A percentile compares a stretch with the other conserved stretches of the same genome.
Conservation (phyloP, 1,140 invertebrate species). For the Brachionus manjavacas region DNA sequence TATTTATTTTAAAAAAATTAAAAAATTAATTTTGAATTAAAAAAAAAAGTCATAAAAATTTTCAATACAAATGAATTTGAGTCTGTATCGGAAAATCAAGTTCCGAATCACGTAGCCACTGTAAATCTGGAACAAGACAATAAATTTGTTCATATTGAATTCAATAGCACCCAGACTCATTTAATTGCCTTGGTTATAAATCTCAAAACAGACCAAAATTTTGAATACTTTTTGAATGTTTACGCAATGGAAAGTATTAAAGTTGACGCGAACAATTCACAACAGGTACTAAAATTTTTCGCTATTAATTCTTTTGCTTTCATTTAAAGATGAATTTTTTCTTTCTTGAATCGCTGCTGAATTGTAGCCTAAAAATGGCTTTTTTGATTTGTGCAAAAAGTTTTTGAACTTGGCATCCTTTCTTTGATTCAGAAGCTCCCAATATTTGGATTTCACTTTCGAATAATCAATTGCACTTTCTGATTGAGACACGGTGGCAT, state of each 20-base stretch:
- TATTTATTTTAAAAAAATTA: background rate
- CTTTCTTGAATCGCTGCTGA: background rate
- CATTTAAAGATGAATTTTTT: background rate
- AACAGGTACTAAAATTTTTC: conserved; percentile 28
- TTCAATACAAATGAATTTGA: background rate
- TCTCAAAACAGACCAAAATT: background rate
- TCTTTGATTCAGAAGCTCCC: background rate
- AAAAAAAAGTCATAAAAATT: conserved; percentile 36
- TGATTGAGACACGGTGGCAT: background rate
- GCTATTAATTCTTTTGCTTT: background rate
- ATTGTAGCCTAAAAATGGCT: conserved; percentile 23
- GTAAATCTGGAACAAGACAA: background rate
- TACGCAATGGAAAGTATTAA: conserved; percentile 14
- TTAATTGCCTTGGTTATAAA: background rate
- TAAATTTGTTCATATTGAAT: background rate
- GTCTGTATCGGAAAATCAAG: background rate
- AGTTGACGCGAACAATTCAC: background rate
- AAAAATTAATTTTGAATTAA: background rate
- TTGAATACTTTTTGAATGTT: conserved; percentile 1
- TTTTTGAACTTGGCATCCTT: background rate
- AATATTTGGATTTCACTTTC: background rate
- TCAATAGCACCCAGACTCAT: background rate
- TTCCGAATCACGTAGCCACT: background rate
- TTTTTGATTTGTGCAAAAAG: conserved; percentile 15
- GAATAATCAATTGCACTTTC: background rate